Base-by-base conservation (phyloP, 1,140 invertebrate genomes). In the Leptinotarsa lineolata region DNA sequence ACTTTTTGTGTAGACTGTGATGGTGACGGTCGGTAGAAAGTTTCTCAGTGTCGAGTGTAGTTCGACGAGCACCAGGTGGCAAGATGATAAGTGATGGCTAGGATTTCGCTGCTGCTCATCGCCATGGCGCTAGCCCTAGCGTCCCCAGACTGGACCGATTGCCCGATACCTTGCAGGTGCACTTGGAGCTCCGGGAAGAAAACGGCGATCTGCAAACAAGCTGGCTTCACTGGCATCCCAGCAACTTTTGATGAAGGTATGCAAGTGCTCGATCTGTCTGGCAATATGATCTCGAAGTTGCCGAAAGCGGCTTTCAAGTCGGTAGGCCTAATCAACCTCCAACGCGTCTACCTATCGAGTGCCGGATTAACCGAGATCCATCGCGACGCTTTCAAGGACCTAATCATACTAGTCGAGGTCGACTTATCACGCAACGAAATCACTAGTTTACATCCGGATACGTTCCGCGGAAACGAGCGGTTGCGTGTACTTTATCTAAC, bases 131-230 rank as follows among this genome's bases (percentile, higher is more conserved):
- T 83, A 78, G 86, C 87, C 71, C 84, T 85, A 16, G 88, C 87
- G 65, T 87, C 86, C 72, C 88, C 90, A 68, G 93, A 95, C 83
- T 95, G 93, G 92, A 92, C 92, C 15, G 92, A 93, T 79, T 95
- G 94, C 82, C 93, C 93, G 59, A 83, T 87, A 15, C 90, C 92
- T 70, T 96, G 94, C 83, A 89, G 89, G 74, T 96, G 94, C 87
- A 95, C 94, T 85, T 96, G 95, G 94, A 92, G 92, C 16, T 93
- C 91, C 16, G 94, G 94, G 30, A 95, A 95, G 84, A 94, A 94
- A 80, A 94, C 93, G 2, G 94, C 94, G 39, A 86, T 93, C 30
- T 96, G 94, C 85, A 90, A 90, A 70, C 90, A 92, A 72, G 90
- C 92, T 24, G 91, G 92, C 68, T 89, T 94, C 68, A 90, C 92